Percentiles rank a stretch among this genome's conserved stretches.
phyloP scores from a whole-genome alignment of 1,140 invertebrate species.

The Fopius arisanus region DNA sequence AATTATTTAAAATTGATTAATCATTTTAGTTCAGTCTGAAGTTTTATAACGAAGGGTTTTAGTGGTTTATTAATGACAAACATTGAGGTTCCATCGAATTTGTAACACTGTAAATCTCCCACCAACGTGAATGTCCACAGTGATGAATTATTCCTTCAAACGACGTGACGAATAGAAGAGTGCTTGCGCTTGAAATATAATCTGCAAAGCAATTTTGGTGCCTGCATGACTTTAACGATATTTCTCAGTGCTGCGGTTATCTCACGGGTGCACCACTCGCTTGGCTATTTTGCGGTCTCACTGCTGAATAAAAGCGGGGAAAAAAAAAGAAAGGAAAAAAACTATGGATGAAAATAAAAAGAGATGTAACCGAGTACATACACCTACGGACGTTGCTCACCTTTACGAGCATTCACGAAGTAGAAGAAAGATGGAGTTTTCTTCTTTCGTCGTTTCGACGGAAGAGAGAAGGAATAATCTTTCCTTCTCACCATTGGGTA shows the following conservation, averaged over 20 bases:
- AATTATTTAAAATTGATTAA: too few species aligned
- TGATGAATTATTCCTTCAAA: constrained; percentile 6
- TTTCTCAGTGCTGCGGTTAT: constrained; percentile 21
- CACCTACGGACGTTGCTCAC: neutral
- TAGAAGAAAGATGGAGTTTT: constrained; percentile 1
- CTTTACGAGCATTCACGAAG: constrained; percentile 21
- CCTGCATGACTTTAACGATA: constrained; percentile 20
- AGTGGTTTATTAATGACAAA: too few species aligned
- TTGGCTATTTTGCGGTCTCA: constrained; percentile 22
- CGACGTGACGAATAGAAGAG: constrained; percentile 20
- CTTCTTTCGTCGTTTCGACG: neutral
- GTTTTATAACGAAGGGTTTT: too few species aligned
- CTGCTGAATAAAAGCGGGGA: neutral
- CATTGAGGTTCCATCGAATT: too few species aligned
- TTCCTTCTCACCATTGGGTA: neutral
- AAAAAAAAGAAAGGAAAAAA: neutral
- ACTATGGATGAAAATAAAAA: neutral
- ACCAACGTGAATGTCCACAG: too few species aligned
- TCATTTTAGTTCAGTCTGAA: too few species aligned
- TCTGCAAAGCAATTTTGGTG: constrained; percentile 25
- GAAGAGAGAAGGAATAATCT: neutral
- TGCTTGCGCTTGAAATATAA: constrained; percentile 15
- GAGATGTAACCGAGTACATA: neutral
- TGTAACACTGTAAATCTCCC: too few species aligned
- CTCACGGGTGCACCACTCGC: neutral